Evolutionary conservation across 2,888 invertebrate species (phyloP), one percentile per base, ranked within the genome.

Genomic region (Brachylomia viminalis): DNA sequence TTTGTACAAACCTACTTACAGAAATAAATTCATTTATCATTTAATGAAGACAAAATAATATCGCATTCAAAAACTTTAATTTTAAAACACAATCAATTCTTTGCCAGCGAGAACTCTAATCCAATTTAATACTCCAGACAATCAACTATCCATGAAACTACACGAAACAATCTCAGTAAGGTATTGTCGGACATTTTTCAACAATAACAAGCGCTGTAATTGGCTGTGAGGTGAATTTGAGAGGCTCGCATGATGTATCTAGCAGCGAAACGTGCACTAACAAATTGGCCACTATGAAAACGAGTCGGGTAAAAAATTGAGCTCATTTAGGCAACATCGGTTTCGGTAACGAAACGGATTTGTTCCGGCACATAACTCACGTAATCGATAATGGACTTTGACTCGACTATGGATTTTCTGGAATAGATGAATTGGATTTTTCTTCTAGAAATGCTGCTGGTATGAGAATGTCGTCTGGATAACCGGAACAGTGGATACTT

Each of bases 151-250:
- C n/a, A 65, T 59, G 75, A 84, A 86, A 80, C 71, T 82, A 71
- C 65, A 82, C 68, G 88, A 88, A 88, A 89, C 82, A 87, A 66
- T 56, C 78, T 85, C 80, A 88, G 87, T 90, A 89, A 90, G 83
- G 82, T 79, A 91, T 91, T 84, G 89, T 83, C 87, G 88, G 86
- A 85, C 90, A 95, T 94, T 94, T 95, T 93, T 95, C 95, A 94
- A 88, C 87, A 72, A 88, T 94, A 95, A 95, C 95, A 93, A 94
- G 95, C 93, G 77, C 86, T 89, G 90, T 95, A 95, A 95, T 95
- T 95, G 94, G 94, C 91, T 86, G 86, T 79, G 76, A 85, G 89
- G 88, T 85, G 92, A 93, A 94, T 94, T 93, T 92, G 94, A 95
- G 94, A 92, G 89, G 89, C 88, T 92, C 89, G 90, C 87, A 88